Percentiles rank a stretch among this genome's conserved stretches.
Evolutionary conservation across 2,888 invertebrate species (phyloP).

Genomic region (Thysanoteuthis rhombus): DNA sequence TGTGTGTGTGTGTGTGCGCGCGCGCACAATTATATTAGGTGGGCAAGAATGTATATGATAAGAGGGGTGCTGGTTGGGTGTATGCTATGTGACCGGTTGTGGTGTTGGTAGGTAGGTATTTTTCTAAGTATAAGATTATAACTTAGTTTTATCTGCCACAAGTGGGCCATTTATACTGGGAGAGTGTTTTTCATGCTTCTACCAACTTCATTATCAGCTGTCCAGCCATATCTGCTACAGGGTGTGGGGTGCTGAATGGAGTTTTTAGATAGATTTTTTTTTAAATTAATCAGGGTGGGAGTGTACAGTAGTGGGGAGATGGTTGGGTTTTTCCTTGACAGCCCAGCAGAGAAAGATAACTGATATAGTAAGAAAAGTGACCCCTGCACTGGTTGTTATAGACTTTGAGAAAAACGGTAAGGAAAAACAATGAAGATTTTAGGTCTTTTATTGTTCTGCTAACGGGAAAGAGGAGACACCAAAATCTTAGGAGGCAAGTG

Average conservation of each 20-base stretch:
- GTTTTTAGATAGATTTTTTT: background rate
- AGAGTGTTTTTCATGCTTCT: background rate
- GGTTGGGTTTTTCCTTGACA: background rate
- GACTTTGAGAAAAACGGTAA: no score
- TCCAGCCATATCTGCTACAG: background rate
- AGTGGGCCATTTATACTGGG: background rate
- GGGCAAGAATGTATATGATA: background rate
- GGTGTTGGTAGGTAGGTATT: background rate
- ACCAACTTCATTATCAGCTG: background rate
- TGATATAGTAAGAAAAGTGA: background rate
- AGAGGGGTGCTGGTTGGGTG: background rate
- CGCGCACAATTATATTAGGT: background rate
- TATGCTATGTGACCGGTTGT: background rate
- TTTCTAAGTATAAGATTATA: constrained; percentile 12
- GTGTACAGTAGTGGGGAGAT: background rate
- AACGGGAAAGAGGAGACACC: no score
- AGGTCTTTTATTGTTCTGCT: no score
- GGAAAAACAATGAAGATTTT: no score
- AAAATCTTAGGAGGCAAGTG: no score
- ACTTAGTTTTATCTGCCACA: background rate
- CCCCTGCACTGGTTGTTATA: no score
- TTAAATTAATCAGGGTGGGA: background rate
- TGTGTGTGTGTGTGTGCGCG: background rate
- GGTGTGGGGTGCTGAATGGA: background rate
- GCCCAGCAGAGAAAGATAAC: background rate